phyloP scores from a whole-genome alignment of 1,140 invertebrate genomes.

The Pectinophora gossypiella region DNA sequence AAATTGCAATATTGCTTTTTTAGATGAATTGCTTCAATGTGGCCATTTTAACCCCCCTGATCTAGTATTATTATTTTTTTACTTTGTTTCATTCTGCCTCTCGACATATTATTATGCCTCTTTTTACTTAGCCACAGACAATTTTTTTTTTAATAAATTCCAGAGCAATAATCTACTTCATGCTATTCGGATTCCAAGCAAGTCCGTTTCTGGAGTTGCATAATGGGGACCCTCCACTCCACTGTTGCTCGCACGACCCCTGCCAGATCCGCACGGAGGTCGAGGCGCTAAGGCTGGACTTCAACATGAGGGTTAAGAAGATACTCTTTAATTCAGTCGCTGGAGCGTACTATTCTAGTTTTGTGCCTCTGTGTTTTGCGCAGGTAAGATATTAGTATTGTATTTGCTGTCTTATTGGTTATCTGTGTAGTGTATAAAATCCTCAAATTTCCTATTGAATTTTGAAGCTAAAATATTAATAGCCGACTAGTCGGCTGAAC shows the following conservation, averaged over 20 bases:
- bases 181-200: conserved; percentile 87
- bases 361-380: conserved; percentile 93
- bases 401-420: no score
- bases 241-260: conserved; percentile 83
- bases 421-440: no score
- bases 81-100: no score
- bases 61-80: no score
- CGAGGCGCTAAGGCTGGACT: conserved; percentile 88
- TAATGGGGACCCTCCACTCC: conserved; percentile 69
- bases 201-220: conserved; percentile 82
- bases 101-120: no score
- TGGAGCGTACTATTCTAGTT: conserved; percentile 93
- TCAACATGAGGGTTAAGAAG: conserved; percentile 91
- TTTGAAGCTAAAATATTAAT: no score
- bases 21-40: no score
- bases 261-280: conserved; percentile 89
- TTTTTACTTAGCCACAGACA: no score
- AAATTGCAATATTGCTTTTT: no score
- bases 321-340: conserved; percentile 92
- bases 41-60: no score
- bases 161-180: conserved; percentile 88
- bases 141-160: conserved; percentile 18
- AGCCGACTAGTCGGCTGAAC: no score
- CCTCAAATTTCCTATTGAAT: no score
- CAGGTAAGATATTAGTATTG: conserved; percentile 79